These are phyloP conservation scores for Aythya baeri DNA, from an alignment of 2,113 vertebrate genomes.

Conservation along the genomic window DNA sequence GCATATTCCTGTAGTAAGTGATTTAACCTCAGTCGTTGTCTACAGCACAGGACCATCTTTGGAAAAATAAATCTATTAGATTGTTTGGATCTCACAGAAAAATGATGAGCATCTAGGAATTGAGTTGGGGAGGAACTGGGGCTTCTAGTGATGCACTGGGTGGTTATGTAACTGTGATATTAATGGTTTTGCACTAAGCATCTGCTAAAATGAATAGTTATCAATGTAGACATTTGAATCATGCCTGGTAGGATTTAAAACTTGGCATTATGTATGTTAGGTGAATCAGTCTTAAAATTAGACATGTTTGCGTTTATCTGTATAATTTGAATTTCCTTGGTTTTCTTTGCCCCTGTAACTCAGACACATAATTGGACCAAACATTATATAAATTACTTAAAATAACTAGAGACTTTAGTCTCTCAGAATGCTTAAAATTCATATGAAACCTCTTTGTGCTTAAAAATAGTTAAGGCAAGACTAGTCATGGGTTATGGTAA, in stretches of 20 bases:
- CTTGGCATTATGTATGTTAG: neutral
- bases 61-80: neutral
- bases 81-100: neutral
- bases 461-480: neutral
- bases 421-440: neutral
- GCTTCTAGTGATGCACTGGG: neutral
- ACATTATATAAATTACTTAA: neutral
- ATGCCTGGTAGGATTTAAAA: neutral
- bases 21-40: neutral
- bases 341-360: neutral
- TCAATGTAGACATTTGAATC: neutral
- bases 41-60: neutral
- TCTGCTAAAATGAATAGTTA: neutral
- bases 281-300: neutral
- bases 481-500: neutral
- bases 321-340: neutral
- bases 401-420: neutral
- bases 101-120: neutral
- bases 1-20: neutral
- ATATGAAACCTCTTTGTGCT: neutral
- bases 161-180: neutral
- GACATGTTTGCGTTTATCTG: neutral
- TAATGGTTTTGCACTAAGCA: neutral
- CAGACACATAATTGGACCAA: accelerated
- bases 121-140: accelerated